A percentile compares a stretch with the other conserved stretches of the same genome.
These are phyloP conservation scores for Cyanoliseus patagonus DNA, from an alignment of 2,113 vertebrate species.

Conservation along the genomic window DNA sequence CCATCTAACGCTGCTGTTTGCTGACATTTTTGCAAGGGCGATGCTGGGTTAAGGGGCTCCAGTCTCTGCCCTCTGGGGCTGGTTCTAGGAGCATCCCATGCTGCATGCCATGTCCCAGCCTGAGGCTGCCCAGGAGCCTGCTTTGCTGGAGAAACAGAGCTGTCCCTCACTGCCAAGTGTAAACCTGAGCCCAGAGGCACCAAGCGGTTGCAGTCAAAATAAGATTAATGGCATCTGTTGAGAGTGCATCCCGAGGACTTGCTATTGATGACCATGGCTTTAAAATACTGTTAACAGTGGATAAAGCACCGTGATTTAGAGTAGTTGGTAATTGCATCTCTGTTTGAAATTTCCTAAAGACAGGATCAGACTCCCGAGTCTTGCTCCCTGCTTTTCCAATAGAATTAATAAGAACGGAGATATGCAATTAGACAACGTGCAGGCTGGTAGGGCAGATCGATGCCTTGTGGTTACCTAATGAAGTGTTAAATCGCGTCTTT, in stretches of 20 bases:
- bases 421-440: background rate
- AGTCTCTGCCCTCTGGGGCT: background rate
- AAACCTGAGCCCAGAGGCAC: background rate
- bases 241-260: background rate
- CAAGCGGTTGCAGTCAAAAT: background rate
- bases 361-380: background rate
- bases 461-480: constrained; percentile 48
- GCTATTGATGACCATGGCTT: constrained; percentile 19
- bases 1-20: background rate
- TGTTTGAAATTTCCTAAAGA: constrained; percentile 53
- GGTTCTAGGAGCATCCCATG: background rate
- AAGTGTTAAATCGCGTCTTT: constrained; percentile 4
- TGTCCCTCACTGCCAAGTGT: fast-evolving
- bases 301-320: background rate
- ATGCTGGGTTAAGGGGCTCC: background rate
- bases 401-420: constrained; percentile 32
- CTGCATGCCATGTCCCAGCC: background rate
- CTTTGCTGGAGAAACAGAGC: background rate
- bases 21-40: background rate
- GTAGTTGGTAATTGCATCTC: constrained; percentile 21
- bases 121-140: fast-evolving
- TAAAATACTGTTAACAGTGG: constrained; percentile 31
- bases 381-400: constrained; percentile 4
- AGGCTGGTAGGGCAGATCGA: constrained; percentile 11
- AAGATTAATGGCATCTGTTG: constrained; percentile 38